phyloP scores from a whole-genome alignment of 2,113 vertebrate species.

The Ardeotis arabs region DNA sequence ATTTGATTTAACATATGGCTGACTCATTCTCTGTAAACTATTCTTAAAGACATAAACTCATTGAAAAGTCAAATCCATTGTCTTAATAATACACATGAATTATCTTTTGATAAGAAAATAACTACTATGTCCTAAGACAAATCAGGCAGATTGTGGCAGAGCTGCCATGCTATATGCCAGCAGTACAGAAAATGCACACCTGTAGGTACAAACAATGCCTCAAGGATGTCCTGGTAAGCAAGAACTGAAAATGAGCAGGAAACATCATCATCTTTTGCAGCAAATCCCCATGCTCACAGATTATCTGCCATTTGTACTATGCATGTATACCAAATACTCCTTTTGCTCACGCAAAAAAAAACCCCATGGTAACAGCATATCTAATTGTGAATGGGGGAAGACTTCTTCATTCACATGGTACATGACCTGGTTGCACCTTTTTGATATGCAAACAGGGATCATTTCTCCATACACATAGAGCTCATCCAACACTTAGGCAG shows the following conservation, averaged over 20 bases:
- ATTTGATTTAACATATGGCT: constrained; percentile 84
- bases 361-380: background rate
- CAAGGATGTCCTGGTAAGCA: fast-evolving
- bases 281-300: background rate
- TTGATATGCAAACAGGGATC: background rate
- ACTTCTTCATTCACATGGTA: background rate
- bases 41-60: constrained; percentile 78
- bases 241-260: background rate
- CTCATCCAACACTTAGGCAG: background rate
- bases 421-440: background rate
- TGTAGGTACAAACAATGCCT: background rate
- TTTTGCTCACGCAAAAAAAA: background rate
- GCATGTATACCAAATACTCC: background rate
- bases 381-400: background rate
- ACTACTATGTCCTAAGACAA: constrained; percentile 31
- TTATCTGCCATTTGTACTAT: background rate
- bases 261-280: background rate
- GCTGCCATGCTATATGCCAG: background rate
- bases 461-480: background rate
- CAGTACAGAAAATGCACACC: background rate
- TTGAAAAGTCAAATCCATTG: constrained; percentile 75
- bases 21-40: constrained; percentile 77
- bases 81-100: constrained; percentile 69
- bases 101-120: constrained; percentile 58
- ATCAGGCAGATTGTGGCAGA: constrained; percentile 1